Evolutionary conservation across 1,140 invertebrate genomes (phyloP).

Genomic region (Leptestheria dahalacensis): DNA sequence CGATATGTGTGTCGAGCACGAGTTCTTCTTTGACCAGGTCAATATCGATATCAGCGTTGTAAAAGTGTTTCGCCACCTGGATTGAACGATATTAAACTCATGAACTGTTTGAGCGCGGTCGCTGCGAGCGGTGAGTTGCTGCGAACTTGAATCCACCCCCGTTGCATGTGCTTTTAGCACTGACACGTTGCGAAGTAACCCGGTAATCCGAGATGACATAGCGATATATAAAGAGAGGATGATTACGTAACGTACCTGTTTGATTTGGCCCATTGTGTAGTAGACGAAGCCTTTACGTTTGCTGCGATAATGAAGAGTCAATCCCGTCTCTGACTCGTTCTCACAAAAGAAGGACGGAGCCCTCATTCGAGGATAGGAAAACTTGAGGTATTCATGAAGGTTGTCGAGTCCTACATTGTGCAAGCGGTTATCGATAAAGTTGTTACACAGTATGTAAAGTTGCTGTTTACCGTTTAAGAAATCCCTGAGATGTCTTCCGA

Average conservation of each 20-base stretch:
- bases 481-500: constrained; percentile 83
- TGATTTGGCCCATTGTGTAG: constrained; percentile 93
- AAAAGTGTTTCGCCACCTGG: constrained; percentile 77
- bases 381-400: constrained; percentile 91
- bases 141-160: too few relatives aligned
- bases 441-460: background rate
- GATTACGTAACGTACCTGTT: constrained; percentile 39
- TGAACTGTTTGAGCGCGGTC: too few relatives aligned
- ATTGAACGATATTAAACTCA: too few relatives aligned
- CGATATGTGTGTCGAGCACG: constrained; percentile 77
- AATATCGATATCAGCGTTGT: constrained; percentile 76
- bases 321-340: constrained; percentile 69
- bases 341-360: constrained; percentile 94
- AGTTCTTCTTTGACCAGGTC: constrained; percentile 72
- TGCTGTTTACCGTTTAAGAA: constrained; percentile 70
- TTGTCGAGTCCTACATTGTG: constrained; percentile 55
- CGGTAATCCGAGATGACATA: too few relatives aligned
- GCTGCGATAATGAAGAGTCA: constrained; percentile 84
- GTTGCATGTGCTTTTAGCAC: too few relatives aligned
- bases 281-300: constrained; percentile 83
- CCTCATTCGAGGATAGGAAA: constrained; percentile 82
- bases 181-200: too few relatives aligned
- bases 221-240: background rate
- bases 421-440: background rate
- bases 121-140: too few relatives aligned